Percentiles rank a stretch among this genome's conserved stretches.
phyloP scores from a whole-genome alignment of 2,797 vertebrate species.

The Psittacula echo region DNA sequence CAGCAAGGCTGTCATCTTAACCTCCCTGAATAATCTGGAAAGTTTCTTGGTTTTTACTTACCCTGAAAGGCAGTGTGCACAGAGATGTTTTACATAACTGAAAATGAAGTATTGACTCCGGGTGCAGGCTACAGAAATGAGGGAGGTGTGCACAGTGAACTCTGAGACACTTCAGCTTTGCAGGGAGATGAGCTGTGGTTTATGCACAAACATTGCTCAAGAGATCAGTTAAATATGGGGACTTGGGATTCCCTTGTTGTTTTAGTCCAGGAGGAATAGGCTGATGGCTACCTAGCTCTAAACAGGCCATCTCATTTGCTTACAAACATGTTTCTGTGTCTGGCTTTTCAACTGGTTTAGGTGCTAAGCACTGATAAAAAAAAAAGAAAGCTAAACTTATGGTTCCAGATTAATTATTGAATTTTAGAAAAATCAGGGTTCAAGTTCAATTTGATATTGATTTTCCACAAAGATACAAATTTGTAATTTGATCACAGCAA shows the following conservation, averaged over 20 bases:
- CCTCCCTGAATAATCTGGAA: background rate
- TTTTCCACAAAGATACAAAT: background rate
- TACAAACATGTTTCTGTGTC: background rate
- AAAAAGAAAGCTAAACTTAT: background rate
- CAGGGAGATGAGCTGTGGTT: background rate
- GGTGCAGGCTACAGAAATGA: background rate
- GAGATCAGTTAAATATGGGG: background rate
- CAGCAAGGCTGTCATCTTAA: background rate
- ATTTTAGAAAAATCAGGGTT: background rate
- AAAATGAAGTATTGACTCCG: background rate
- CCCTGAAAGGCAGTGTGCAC: background rate
- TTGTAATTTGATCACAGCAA: background rate
- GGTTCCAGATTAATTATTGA: background rate
- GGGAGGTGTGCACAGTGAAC: background rate
- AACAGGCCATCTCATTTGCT: background rate
- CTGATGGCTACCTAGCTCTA: background rate
- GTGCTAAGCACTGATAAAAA: background rate
- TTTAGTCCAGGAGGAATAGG: background rate
- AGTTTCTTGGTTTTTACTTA: background rate
- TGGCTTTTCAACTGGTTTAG: background rate
- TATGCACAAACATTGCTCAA: background rate
- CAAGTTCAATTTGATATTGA: background rate
- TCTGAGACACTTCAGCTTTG: background rate
- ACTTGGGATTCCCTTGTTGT: background rate
- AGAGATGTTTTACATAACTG: background rate